Conservation (phyloP, 2,797 vertebrate species). For the Cirrhinus molitorella region DNA sequence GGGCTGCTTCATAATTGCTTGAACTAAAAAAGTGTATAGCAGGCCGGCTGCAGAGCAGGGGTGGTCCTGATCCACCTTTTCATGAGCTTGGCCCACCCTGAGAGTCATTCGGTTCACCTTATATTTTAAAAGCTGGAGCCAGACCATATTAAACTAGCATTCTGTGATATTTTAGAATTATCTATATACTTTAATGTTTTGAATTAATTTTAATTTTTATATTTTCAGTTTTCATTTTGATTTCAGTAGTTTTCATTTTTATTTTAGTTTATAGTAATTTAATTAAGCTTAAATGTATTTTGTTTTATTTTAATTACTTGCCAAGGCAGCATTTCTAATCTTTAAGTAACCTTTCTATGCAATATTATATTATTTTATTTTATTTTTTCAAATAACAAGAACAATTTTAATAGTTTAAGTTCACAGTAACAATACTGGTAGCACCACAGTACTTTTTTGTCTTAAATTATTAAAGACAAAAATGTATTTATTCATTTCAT, state of each 20-base stretch:
- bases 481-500: too few species aligned
- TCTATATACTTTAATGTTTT: not conserved
- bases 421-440: not conserved
- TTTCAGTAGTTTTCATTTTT: not conserved
- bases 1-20: constrained; percentile 11
- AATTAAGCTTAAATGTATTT: not conserved
- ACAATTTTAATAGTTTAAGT: not conserved
- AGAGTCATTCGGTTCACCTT: not conserved
- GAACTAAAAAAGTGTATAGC: not conserved
- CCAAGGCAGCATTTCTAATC: not conserved
- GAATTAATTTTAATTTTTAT: not conserved
- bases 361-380: too few species aligned
- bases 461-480: too few species aligned
- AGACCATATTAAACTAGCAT: not conserved
- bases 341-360: too few species aligned
- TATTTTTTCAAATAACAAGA: not conserved
- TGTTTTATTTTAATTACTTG: not conserved
- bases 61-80: not conserved
- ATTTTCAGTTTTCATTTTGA: not conserved
- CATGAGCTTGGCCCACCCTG: not conserved
- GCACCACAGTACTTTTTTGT: too few species aligned
- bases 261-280: not conserved
- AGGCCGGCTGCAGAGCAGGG: not conserved
- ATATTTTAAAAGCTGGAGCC: not conserved
- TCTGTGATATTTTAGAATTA: not conserved